These are phyloP conservation scores for Automeris io DNA, from an alignment of 2,888 invertebrate genomes.

Conservation along the genomic window DNA sequence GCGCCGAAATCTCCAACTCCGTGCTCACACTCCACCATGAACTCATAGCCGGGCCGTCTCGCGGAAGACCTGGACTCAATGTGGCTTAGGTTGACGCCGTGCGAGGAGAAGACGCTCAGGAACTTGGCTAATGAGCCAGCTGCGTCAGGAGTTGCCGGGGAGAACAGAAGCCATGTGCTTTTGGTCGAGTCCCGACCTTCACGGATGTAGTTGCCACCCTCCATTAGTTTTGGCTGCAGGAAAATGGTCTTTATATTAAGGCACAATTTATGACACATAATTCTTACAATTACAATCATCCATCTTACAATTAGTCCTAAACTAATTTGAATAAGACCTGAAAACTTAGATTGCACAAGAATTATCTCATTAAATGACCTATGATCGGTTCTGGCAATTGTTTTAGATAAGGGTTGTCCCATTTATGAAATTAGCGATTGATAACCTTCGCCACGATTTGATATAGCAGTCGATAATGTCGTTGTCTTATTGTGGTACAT, in stretches of 20 bases:
- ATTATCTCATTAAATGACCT: background rate
- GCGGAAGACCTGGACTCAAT: slow-evolving; percentile 95
- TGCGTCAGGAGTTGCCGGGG: slow-evolving; percentile 86
- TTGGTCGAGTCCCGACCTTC: slow-evolving; percentile 86
- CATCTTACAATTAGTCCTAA: background rate
- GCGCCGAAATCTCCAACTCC: slow-evolving; percentile 83
- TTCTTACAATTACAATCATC: background rate
- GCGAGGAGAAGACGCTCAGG: slow-evolving; percentile 90
- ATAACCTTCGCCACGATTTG: background rate
- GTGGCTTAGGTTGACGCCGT: slow-evolving; percentile 90
- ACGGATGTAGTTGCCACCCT: slow-evolving; percentile 89
- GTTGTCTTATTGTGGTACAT: background rate
- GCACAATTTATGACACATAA: background rate
- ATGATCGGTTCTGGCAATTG: background rate
- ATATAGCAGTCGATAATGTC: background rate
- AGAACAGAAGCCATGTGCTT: slow-evolving; percentile 91
- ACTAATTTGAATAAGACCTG: background rate
- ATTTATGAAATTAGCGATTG: background rate
- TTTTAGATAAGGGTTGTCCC: background rate
- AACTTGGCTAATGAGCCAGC: slow-evolving; percentile 93
- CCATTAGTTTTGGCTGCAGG: slow-evolving; percentile 85
- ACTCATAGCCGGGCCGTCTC: slow-evolving; percentile 90
- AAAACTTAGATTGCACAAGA: background rate
- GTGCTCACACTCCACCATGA: slow-evolving; percentile 94
- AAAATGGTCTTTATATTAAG: background rate